Conservation (phyloP, 2,113 vertebrate species). For the Lathamus discolor region DNA sequence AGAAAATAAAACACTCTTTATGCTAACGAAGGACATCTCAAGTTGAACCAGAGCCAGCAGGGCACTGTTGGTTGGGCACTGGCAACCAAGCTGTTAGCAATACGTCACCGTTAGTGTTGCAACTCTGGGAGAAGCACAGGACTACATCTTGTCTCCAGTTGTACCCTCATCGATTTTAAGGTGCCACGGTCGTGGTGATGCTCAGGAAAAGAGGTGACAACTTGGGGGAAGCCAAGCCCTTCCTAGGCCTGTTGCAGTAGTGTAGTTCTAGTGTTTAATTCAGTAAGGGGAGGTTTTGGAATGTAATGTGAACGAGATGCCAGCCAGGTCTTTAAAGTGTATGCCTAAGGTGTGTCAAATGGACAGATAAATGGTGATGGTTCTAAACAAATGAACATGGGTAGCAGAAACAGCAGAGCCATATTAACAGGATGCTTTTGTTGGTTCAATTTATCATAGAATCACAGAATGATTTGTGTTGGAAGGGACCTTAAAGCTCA, state of each 20-base stretch:
- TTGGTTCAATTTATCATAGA: not conserved
- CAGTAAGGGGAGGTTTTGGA: not conserved
- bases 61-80: not conserved
- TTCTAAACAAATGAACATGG: not conserved
- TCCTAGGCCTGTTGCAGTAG: rapidly evolving
- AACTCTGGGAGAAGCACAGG: not conserved
- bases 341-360: not conserved
- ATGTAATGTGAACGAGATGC: not conserved
- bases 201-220: not conserved
- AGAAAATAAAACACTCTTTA: not conserved
- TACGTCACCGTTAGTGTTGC: not conserved
- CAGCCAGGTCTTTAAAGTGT: not conserved
- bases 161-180: not conserved
- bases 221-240: not conserved
- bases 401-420: not conserved
- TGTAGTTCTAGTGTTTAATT: not conserved
- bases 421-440: not conserved
- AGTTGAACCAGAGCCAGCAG: not conserved
- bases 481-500: not conserved
- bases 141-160: not conserved
- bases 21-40: rapidly evolving
- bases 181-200: not conserved
- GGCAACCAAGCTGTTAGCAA: not conserved
- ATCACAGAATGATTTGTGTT: not conserved
- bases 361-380: not conserved